These are phyloP conservation scores for Girardinichthys multiradiatus DNA, from an alignment of 2,113 vertebrate species.

Conservation along the genomic window DNA sequence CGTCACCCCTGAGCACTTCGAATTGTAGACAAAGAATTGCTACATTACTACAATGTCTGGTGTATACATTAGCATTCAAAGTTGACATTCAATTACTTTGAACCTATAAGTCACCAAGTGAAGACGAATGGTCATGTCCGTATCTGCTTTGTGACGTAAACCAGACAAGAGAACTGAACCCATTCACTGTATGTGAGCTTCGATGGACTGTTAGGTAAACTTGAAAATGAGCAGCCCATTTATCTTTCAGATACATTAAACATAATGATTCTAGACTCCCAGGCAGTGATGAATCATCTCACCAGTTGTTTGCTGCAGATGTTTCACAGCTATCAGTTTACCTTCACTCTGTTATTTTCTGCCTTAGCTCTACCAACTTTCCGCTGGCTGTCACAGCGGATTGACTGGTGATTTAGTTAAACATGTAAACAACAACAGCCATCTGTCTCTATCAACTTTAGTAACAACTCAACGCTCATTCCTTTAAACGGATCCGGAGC, in stretches of 20 bases:
- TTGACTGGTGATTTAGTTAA: constrained; percentile 65
- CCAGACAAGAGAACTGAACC: constrained; percentile 34
- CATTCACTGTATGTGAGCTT: constrained; percentile 1
- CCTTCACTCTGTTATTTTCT: constrained; percentile 12
- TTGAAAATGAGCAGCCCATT: constrained; percentile 43
- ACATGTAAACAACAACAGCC: constrained; percentile 75
- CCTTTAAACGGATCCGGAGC: constrained; percentile 58
- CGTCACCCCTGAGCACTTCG: constrained; percentile 40
- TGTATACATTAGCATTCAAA: constrained; percentile 75
- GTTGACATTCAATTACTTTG: constrained; percentile 66
- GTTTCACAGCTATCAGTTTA: constrained; percentile 40
- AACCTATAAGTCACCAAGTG: constrained; percentile 56
- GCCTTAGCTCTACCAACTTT: constrained; percentile 40
- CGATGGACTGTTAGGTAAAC: constrained; percentile 45
- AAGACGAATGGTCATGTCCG: constrained; percentile 45
- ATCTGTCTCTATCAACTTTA: constrained; percentile 79
- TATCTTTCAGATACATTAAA: constrained; percentile 38
- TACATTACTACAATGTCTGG: constrained; percentile 46
- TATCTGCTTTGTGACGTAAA: constrained; percentile 21
- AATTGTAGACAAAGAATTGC: constrained; percentile 65
- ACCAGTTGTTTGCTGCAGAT: constrained; percentile 40
- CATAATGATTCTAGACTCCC: constrained; percentile 31
- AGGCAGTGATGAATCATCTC: constrained; percentile 57
- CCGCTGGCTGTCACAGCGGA: constrained; percentile 52
- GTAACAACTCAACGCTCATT: constrained; percentile 68